Evolutionary conservation across 1,140 invertebrate species (phyloP), one percentile per base, ranked within the genome.

Genomic region (Onthophagus taurus): DNA sequence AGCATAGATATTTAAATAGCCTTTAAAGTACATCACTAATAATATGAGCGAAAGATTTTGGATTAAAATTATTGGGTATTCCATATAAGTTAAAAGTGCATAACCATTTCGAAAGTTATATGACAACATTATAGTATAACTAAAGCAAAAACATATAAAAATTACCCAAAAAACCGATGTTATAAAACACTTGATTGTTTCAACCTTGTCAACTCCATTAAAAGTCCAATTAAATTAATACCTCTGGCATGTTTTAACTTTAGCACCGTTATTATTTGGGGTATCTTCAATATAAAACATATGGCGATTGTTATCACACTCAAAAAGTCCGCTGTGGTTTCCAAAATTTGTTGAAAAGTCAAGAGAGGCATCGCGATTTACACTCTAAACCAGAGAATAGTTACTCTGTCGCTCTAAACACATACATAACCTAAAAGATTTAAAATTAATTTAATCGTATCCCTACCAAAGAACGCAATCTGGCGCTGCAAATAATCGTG

Each of bases 51-150:
- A 63, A 48, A 76, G 74, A 50, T 83, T 70, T 66, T 85, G 80
- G 0, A 74, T 35, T 46, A 83, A 53, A 48, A 85, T 77, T 38
- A 83, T 74, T 2, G 80, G 80, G 60, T 83, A 83, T 52, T 85
- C 81, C 65, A 85, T 54, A 51, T 83, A 85, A 0, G 78, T 77
- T 31, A 82, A 56, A 2, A 81, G 17, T n/a, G 73, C 67, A 58
- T 85, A 83, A 13, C 67, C 64, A 65, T 80, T 83, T 12, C 70
- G 71, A 52, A 68, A 83, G 57, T 83, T 83, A 53, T 85, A 85
- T 44, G 77, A 71, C 18, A 76, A 72, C 66, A 76, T 78, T 46
- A 81, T 73, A 17, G 78, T 74, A 51, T 81, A 83, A 48, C 81
- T 85, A 64, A 48, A 79, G 78, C 54, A 49, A 65, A 46, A 37